Evolutionary conservation across 2,797 vertebrate genomes (phyloP).

Genomic region (Distichodus sexfasciatus): DNA sequence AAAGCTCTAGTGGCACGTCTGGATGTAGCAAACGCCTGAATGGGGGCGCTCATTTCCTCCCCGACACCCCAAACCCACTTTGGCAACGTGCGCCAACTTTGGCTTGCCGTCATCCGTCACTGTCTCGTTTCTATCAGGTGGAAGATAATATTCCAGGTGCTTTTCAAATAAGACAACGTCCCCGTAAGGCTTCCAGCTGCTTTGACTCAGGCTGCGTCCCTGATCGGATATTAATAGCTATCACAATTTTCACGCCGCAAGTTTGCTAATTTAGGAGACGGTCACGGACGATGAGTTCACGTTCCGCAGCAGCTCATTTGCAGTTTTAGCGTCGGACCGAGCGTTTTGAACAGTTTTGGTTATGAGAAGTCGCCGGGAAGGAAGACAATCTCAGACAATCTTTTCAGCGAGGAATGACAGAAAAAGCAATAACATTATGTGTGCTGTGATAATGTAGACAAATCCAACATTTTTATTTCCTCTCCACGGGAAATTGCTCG

Average conservation of each 20-base stretch:
- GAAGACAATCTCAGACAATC: too few relatives aligned
- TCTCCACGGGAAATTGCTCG: too few relatives aligned
- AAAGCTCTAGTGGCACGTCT: too few relatives aligned
- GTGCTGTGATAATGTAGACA: too few relatives aligned
- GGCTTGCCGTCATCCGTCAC: slow-evolving; percentile 25
- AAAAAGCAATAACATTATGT: too few relatives aligned
- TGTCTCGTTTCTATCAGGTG: slow-evolving; percentile 18
- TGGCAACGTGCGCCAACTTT: slow-evolving; percentile 17
- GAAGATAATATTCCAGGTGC: background rate
- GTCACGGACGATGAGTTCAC: background rate
- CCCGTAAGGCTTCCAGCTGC: background rate
- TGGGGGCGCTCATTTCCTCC: slow-evolving; percentile 29
- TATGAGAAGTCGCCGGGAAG: too few relatives aligned
- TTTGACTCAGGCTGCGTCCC: background rate
- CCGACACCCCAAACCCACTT: slow-evolving; percentile 12
- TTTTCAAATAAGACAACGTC: slow-evolving; percentile 22
- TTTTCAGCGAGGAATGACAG: too few relatives aligned
- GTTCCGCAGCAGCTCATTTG: too few relatives aligned
- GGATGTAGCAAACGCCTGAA: too few relatives aligned
- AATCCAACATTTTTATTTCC: too few relatives aligned
- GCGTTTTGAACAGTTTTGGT: too few relatives aligned
- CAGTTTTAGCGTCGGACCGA: too few relatives aligned
- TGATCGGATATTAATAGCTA: background rate
- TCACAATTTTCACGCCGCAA: background rate
- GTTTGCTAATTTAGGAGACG: background rate